Conservation (phyloP, 2,797 vertebrate genomes). For the Gambusia yucatana region DNA sequence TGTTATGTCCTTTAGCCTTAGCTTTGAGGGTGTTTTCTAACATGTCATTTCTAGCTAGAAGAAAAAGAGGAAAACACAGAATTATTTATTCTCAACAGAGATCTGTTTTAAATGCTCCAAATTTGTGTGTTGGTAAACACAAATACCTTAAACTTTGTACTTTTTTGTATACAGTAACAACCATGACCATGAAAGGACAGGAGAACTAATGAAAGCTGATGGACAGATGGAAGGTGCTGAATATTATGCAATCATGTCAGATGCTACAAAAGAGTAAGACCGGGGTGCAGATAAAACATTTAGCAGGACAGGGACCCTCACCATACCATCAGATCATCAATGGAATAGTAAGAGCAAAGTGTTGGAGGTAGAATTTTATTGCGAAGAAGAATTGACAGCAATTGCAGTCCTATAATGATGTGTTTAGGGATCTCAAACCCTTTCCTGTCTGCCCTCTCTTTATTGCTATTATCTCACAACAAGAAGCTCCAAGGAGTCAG, state of each 20-base stretch:
- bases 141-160: neutral
- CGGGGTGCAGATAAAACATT: neutral
- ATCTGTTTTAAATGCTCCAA: neutral
- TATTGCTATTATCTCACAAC: neutral
- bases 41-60: too few relatives aligned
- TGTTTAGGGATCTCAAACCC: neutral
- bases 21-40: too few relatives aligned
- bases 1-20: too few relatives aligned
- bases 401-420: neutral
- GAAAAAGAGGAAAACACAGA: too few relatives aligned
- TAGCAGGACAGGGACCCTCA: neutral
- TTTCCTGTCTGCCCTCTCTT: neutral
- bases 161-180: neutral
- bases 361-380: neutral
- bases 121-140: neutral
- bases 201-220: neutral
- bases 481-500: neutral
- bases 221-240: neutral
- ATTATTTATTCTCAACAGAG: neutral
- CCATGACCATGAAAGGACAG: neutral
- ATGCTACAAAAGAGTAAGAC: neutral
- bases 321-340: neutral
- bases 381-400: neutral
- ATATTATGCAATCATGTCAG: neutral
- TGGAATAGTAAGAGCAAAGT: neutral